Base-by-base conservation (phyloP, 2,888 invertebrate species). In the Acronicta leporina region DNA sequence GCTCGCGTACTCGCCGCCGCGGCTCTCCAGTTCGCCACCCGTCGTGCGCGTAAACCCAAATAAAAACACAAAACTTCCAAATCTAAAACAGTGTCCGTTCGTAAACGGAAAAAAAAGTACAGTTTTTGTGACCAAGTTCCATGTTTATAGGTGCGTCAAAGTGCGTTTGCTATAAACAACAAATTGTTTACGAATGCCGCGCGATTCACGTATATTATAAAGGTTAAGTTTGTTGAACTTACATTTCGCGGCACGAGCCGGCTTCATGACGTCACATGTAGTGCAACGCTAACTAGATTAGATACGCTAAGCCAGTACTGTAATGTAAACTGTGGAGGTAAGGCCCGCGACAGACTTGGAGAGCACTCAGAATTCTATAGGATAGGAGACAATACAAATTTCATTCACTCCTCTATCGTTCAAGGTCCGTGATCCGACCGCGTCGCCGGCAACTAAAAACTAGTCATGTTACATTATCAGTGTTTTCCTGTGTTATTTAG, bases 191-290 rank as follows among this genome's bases (percentile, higher is more conserved):
- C 57, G 53, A 56, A 62, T 74, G 60, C 57, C 68, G 61, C 48
- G 66, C 46, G 69, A 68, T 78, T 81, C 80, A 80, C 71, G 71
- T 63, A 54, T 73, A 69, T 60, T 67, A 76, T 77, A 81, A 80
- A 84, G 86, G 86, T 87, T 86, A 89, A 88, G 92, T 92, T 93
- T 92, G 89, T 91, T 92, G 92, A 93, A 92, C 92, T 93, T 92
- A 71, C 44, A 68, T 89, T 90, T 87, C 83, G 81, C 80, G 82
- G 80, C 87, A 83, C 86, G 82, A 81, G 85, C 84, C 87, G 87
- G 87, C 88, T 88, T 87, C 85, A 86, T 91, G 92, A 92, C 92
- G 91, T 92, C 87, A 86, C 67, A 47, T 67, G 73, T 74, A 76
- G 71, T 92, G 91, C 89, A 88, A 69, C 81, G 75, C 86, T 92